A percentile compares a stretch with the other conserved stretches of the same genome.
Conservation (phyloP, 2,888 invertebrate species). For the Chesias legatella region DNA sequence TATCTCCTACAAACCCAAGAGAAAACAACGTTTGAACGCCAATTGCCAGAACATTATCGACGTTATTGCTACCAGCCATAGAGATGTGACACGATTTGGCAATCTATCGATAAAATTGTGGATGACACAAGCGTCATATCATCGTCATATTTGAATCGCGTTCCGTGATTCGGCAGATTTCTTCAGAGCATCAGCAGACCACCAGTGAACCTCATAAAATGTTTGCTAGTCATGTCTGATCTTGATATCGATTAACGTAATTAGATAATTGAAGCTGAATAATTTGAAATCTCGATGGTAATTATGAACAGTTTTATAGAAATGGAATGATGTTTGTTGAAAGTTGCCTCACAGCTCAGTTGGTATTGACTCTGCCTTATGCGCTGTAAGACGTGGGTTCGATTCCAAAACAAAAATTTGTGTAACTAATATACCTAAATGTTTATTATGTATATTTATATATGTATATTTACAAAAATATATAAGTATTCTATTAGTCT, state of each 20-base stretch:
- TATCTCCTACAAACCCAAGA: slow-evolving; percentile 47
- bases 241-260: slow-evolving; percentile 38
- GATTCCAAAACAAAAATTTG: no score
- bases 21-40: slow-evolving; percentile 13
- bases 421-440: no score
- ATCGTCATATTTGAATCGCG: slow-evolving; percentile 76
- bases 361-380: no score
- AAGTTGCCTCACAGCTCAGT: no score
- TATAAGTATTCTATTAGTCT: no score
- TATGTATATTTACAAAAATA: no score
- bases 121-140: slow-evolving; percentile 67
- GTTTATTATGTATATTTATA: no score
- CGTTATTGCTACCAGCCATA: slow-evolving; percentile 19
- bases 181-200: slow-evolving; percentile 71
- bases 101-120: slow-evolving; percentile 21
- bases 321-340: no score
- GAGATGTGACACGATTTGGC: background rate
- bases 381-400: no score
- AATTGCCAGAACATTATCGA: slow-evolving; percentile 19
- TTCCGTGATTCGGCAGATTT: slow-evolving; percentile 76
- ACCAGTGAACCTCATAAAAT: slow-evolving; percentile 64
- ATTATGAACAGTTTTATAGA: no score
- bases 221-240: slow-evolving; percentile 32
- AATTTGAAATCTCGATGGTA: background rate
- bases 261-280: slow-evolving; percentile 18